phyloP scores from a whole-genome alignment of 2,113 vertebrate genomes.

The Loxodonta africana region DNA sequence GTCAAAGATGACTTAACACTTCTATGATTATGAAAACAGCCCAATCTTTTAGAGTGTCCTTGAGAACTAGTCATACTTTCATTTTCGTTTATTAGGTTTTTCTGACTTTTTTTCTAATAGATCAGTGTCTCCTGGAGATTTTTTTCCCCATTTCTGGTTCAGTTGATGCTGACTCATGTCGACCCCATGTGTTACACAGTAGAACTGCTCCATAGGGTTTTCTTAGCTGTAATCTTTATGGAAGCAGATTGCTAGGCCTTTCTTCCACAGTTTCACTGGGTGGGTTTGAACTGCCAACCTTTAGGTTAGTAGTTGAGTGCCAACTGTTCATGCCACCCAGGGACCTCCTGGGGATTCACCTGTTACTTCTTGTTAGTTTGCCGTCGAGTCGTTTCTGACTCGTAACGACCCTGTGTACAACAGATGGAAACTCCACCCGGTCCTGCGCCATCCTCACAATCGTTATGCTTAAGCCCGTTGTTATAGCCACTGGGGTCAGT shows the following conservation, averaged over 20 bases:
- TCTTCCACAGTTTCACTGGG: background rate
- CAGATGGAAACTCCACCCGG: too few species aligned
- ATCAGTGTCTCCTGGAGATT: background rate
- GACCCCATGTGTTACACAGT: background rate
- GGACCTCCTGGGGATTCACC: background rate
- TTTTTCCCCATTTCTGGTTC: background rate
- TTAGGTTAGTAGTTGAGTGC: background rate
- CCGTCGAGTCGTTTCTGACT: too few species aligned
- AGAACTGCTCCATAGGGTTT: background rate
- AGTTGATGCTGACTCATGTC: background rate
- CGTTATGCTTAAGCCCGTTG: too few species aligned
- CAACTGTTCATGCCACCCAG: background rate
- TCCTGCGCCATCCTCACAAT: too few species aligned
- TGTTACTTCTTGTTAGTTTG: background rate
- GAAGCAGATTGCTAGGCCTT: background rate
- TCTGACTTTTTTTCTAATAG: constrained; percentile 22
- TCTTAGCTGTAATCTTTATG: background rate
- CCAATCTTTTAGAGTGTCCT: background rate
- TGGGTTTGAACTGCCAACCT: background rate
- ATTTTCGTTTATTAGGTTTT: background rate
- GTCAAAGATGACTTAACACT: constrained; percentile 1
- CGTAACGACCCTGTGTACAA: too few species aligned
- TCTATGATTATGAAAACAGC: constrained; percentile 44
- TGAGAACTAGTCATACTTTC: constrained; percentile 2
- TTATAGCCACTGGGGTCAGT: too few species aligned